Base-by-base conservation (phyloP, 2,113 vertebrate genomes). In the Perca fluviatilis region DNA sequence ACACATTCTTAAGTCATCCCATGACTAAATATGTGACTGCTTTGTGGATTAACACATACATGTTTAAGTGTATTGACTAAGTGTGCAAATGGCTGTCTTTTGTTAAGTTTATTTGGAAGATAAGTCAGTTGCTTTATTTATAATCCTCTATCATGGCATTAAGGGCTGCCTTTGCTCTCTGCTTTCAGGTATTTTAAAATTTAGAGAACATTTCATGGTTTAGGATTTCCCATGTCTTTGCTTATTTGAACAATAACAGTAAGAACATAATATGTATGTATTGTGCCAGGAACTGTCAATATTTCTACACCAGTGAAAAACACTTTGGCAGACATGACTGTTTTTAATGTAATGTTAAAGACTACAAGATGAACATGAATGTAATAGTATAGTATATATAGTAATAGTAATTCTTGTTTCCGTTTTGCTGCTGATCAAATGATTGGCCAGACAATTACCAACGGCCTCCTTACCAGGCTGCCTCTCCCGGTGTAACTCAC, bases 401-500 rank as follows among this genome's bases (percentile, higher is more conserved):
- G n/a, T n/a, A n/a, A n/a, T n/a, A 58, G 76, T 83, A 57, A 54
- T 72, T 73, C 47, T 79, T 60, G n/a, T 63, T 36, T 30, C 72
- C 47, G 43, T 46, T 56, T 71, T 75, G 60, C 65, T n/a, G 49
- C 30, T 83, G 47, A 72, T 83, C 50, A 76, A 79, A 83, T 86
- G 60, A 83, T 77, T 77, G 63, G 23, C 27, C 62, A 67, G 36
- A 70, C 60, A 61, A 75, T 85, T 82, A 78, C 74, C 27, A 80
- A 76, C 12, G 50, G 23, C n/a, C 73, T 81, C 69, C 18, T 30
- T 70, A 58, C 77, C 58, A 65, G 74, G 40, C 63, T 30, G 74
- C 63, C 65, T 57, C 75, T 69, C 1, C 51, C 16, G 2, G 25
- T 67, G 57, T 27, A 63, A 57, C 60, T 71, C 60, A 75, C 61